These are phyloP conservation scores for Chironomus tepperi DNA, from an alignment of 1,140 invertebrate genomes.

Conservation along the genomic window DNA sequence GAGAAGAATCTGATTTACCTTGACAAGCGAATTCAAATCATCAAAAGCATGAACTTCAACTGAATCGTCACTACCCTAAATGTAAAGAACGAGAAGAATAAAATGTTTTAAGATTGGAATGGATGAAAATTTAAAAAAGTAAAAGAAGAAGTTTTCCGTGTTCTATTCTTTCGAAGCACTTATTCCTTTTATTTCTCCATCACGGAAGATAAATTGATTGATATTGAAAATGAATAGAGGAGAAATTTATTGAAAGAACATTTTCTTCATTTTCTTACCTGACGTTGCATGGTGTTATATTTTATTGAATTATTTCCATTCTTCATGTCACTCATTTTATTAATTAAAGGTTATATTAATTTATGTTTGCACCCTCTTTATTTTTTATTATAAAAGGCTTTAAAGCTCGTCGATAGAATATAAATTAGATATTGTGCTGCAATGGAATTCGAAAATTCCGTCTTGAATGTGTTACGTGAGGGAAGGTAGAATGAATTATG, in stretches of 20 bases:
- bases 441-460: neutral
- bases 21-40: constrained; percentile 40
- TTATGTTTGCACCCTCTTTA: neutral
- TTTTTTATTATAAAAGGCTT: neutral
- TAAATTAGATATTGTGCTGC: neutral
- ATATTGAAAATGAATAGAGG: neutral
- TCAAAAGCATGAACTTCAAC: constrained; percentile 39
- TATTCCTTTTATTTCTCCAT: no score
- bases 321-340: constrained; percentile 16
- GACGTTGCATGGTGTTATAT: constrained; percentile 17
- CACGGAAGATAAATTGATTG: neutral
- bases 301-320: constrained; percentile 22
- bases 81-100: constrained; percentile 25
- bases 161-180: no score
- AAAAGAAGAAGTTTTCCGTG: neutral
- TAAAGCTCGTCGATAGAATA: constrained; percentile 1
- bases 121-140: neutral
- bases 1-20: constrained; percentile 32
- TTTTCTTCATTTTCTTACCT: neutral
- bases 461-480: no score
- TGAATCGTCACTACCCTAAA: constrained; percentile 38
- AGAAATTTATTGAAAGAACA: neutral
- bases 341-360: constrained; percentile 2
- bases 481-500: no score
- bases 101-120: neutral